A percentile compares a stretch with the other conserved stretches of the same genome.
Conservation (phyloP, 2,797 vertebrate species). For the Myotis vivesi region DNA sequence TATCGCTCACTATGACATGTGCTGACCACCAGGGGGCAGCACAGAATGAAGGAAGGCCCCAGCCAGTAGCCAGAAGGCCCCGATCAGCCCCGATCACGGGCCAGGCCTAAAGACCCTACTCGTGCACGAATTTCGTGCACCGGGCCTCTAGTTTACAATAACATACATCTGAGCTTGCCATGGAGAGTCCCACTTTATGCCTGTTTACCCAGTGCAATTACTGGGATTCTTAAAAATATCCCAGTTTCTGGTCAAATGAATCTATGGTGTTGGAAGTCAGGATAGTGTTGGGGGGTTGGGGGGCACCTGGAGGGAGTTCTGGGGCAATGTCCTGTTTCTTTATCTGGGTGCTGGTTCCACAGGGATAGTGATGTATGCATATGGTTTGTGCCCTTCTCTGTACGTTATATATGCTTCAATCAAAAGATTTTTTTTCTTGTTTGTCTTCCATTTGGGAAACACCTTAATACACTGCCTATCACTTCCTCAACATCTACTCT, state of each 20-base stretch:
- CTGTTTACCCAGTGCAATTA: neutral
- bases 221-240: neutral
- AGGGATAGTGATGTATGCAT: neutral
- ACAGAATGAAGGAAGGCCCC: too few relatives aligned
- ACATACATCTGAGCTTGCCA: neutral
- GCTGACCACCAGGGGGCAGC: too few relatives aligned
- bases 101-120: too few relatives aligned
- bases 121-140: too few relatives aligned
- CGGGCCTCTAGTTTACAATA: neutral
- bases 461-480: neutral
- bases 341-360: neutral
- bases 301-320: neutral
- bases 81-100: rapidly evolving
- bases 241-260: neutral
- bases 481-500: neutral
- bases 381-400: neutral
- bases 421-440: neutral
- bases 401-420: neutral
- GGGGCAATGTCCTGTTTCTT: neutral
- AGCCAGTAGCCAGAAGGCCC: too few relatives aligned
- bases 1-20: too few relatives aligned
- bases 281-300: neutral
- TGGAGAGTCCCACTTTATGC: neutral
- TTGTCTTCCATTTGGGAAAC: neutral
- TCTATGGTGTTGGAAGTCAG: neutral